Evolutionary conservation across 2,888 invertebrate genomes (phyloP), one percentile per base, ranked within the genome.

Genomic region (Notodonta ziczac): DNA sequence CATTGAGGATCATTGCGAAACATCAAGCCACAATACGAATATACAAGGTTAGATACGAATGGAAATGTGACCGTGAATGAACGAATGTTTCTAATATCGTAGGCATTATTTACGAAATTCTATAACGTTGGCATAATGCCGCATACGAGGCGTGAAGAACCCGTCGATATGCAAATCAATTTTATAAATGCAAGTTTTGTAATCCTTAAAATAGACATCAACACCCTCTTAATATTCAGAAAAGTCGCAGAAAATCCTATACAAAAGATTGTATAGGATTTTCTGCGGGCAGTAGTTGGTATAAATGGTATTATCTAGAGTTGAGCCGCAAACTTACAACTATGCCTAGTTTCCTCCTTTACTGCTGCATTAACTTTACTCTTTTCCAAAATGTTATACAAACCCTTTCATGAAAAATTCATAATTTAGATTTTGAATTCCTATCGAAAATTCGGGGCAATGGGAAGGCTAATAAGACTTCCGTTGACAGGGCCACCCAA

Each of bases 81-180:
- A 16, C 4, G 16, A 50, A 50, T 16, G 16, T 50, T 50, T 16
- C 16, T 16, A 16, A 50, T 7, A 48, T n/a, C 16, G 50, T 16
- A 16, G 50, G 14, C 50, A 50, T 50, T 50, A 50, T 50, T 50
- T 50, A 50, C 50, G 50, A 50, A 50, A 50, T 50, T 16, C 16
- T 50, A 50, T 14, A 50, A 50, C 48, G 14, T 48, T 48, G 0
- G n/a, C 13, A 48, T 48, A 48, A 48, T 12, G 10, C 14, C 10
- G 42, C 42, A 10, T 42, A 42, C 14, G 14, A n/a, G 5, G 48
- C 48, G 14, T 14, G 14, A 48, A n/a, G 48, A 14, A 5, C n/a
- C 10, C 14, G n/a, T 48, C 48, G 48, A 48, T 48, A 14, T 48
- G 14, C 48, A 48, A 48, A 14, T 14, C 6, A 7, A 35, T 48